Conservation (phyloP, 2,797 vertebrate species). For the Gallinago nigripennis region DNA sequence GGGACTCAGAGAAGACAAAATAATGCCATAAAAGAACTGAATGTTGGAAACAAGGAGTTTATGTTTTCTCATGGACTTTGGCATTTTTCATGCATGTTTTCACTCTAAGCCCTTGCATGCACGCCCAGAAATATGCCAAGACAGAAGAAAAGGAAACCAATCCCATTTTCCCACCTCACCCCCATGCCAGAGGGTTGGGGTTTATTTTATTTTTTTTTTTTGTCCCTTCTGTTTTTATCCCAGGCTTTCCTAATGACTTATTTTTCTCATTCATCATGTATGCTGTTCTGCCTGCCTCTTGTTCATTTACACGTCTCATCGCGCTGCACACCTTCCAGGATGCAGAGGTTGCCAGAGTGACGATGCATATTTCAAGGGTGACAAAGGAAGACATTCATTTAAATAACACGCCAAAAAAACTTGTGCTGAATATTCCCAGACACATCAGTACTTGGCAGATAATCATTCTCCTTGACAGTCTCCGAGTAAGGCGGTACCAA, state of each 20-base stretch:
- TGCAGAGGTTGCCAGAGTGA: not conserved
- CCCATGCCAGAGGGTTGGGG: rapidly evolving
- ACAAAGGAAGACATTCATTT: conserved; percentile 11
- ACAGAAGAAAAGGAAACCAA: not conserved
- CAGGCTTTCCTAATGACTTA: not conserved
- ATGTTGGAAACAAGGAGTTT: not conserved
- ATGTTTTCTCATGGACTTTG: not conserved
- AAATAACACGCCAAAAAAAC: not conserved
- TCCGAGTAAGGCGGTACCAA: not conserved
- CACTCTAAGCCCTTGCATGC: not conserved
- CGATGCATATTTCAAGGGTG: not conserved
- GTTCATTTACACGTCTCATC: not conserved
- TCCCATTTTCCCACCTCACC: not conserved
- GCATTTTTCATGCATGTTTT: not conserved
- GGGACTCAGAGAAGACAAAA: not conserved
- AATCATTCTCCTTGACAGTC: not conserved
- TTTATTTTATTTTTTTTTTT: not conserved
- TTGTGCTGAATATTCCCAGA: conserved; percentile 13
- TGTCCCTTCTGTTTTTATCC: not conserved
- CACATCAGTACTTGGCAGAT: not conserved
- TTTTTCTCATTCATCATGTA: not conserved
- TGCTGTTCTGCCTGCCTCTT: not conserved
- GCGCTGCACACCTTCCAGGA: not conserved
- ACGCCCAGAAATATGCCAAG: not conserved
- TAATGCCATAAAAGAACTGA: not conserved